phyloP scores from a whole-genome alignment of 2,888 invertebrate species.

The Archips xylosteana region DNA sequence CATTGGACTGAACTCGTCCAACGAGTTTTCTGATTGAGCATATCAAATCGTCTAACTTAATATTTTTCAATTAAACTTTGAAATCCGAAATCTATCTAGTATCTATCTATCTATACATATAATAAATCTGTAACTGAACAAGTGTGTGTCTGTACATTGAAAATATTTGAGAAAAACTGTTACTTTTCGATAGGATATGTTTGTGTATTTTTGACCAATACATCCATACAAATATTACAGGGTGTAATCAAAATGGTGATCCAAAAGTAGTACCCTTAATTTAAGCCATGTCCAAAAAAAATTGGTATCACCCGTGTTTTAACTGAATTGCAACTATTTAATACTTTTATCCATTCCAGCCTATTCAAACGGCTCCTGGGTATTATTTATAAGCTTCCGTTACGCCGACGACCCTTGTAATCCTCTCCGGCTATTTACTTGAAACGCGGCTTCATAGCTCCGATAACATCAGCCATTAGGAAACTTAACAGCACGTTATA shows the following conservation, averaged over 20 bases:
- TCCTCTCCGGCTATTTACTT: constrained; percentile 9
- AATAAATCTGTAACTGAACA: too few relatives aligned
- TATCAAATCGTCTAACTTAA: constrained; percentile 4
- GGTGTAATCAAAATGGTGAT: too few relatives aligned
- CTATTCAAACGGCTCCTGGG: constrained; percentile 1
- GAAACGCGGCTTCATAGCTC: neutral
- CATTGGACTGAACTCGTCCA: constrained; percentile 29
- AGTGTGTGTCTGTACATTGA: too few relatives aligned
- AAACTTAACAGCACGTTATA: constrained; percentile 4
- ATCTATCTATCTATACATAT: neutral
- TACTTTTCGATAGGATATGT: too few relatives aligned
- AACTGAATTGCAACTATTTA: neutral
- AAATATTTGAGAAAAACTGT: too few relatives aligned
- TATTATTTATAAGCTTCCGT: neutral
- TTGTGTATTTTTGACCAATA: too few relatives aligned
- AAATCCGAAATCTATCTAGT: neutral
- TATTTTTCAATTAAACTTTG: neutral
- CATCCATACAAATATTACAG: too few relatives aligned
- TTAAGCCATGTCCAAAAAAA: too few relatives aligned
- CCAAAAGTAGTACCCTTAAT: too few relatives aligned
- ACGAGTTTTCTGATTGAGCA: constrained; percentile 14
- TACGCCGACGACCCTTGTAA: constrained; percentile 8
- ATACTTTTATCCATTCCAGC: constrained; percentile 1
- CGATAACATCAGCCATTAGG: constrained; percentile 19
- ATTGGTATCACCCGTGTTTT: neutral